Conservation (phyloP, 2,113 vertebrate species). For the Lycaon pictus region DNA sequence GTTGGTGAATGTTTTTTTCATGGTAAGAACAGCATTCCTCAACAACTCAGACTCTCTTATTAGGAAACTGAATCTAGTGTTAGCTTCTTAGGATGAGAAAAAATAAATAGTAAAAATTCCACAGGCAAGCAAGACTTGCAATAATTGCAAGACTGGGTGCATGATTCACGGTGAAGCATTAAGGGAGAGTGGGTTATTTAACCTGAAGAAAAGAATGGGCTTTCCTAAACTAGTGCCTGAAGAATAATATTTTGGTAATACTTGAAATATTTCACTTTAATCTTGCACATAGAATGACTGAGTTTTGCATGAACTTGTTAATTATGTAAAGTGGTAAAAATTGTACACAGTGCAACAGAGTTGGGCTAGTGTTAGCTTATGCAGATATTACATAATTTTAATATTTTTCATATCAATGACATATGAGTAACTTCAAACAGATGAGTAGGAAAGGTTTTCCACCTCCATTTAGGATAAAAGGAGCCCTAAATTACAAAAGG, state of each 20-base stretch:
- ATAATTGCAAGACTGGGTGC: background rate
- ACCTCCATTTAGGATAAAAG: background rate
- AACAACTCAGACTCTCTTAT: background rate
- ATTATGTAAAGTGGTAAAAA: constrained; percentile 69
- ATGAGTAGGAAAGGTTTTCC: background rate
- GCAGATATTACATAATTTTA: background rate
- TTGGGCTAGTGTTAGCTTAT: background rate
- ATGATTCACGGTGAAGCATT: background rate
- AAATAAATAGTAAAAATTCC: background rate
- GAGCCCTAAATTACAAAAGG: background rate
- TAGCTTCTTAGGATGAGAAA: background rate
- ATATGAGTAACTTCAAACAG: background rate
- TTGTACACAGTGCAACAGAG: background rate
- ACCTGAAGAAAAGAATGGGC: constrained; percentile 27
- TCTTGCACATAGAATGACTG: constrained; percentile 51
- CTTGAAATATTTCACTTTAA: constrained; percentile 66
- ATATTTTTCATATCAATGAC: background rate
- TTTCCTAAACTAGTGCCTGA: constrained; percentile 54
- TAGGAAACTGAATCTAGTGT: background rate
- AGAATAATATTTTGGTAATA: constrained; percentile 65
- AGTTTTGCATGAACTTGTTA: constrained; percentile 62
- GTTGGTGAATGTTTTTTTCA: background rate
- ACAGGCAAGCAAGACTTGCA: background rate
- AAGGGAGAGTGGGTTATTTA: constrained; percentile 60
- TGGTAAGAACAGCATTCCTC: background rate